Evolutionary conservation across 2,113 vertebrate species (phyloP).

Genomic region (Embiotoca jacksoni): DNA sequence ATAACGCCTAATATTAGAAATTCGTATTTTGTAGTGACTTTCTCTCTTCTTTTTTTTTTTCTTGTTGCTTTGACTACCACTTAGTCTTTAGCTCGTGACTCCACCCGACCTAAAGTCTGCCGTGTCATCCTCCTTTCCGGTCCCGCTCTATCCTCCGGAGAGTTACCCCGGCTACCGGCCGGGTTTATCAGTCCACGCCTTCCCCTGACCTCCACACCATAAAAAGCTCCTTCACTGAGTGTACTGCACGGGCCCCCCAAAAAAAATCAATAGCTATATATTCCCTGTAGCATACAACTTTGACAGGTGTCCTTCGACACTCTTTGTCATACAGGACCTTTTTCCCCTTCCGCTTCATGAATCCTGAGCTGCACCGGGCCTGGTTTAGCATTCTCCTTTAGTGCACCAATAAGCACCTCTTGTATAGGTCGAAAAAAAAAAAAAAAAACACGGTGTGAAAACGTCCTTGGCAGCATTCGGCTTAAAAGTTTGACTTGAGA

Average conservation of each 20-base stretch:
- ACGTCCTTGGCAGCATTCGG: no score
- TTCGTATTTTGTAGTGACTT: background rate
- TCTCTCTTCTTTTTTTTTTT: background rate
- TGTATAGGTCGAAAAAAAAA: conserved; percentile 28
- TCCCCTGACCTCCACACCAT: conserved; percentile 64
- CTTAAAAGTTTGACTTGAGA: no score
- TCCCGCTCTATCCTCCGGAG: conserved; percentile 45
- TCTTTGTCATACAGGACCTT: conserved; percentile 45
- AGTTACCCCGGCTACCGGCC: conserved; percentile 4
- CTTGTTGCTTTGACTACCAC: conserved; percentile 9
- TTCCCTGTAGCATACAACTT: conserved; percentile 56
- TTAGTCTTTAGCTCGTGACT: conserved; percentile 29
- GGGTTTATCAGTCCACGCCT: conserved; percentile 52
- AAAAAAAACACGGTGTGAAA: no score
- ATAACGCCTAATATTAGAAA: no score
- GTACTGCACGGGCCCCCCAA: conserved; percentile 7
- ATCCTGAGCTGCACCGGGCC: conserved; percentile 15
- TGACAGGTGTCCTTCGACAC: conserved; percentile 67
- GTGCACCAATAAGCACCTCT: conserved; percentile 17
- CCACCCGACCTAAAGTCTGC: background rate
- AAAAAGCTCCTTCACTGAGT: conserved; percentile 42
- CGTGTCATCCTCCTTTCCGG: background rate
- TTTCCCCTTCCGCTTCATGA: conserved; percentile 22
- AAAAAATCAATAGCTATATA: conserved; percentile 73
- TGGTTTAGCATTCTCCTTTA: conserved; percentile 47